Evolutionary conservation across 2,113 vertebrate species (phyloP).

Genomic region (Triplophysa rosa): DNA sequence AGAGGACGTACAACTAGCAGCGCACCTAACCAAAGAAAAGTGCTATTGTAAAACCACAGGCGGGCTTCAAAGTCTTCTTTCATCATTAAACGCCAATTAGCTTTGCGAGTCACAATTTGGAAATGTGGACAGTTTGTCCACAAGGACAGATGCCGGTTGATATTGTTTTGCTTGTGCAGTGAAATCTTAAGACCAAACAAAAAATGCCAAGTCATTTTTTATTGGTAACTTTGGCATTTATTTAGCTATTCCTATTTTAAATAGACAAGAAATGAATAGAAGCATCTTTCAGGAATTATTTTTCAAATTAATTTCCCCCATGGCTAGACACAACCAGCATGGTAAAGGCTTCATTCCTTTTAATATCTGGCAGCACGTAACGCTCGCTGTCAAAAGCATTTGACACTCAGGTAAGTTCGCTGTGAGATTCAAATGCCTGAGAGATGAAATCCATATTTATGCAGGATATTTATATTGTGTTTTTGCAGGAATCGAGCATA

Average conservation of each 20-base stretch:
- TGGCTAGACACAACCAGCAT: slow-evolving; percentile 37
- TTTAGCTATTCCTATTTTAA: slow-evolving; percentile 24
- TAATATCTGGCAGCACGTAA: slow-evolving; percentile 41
- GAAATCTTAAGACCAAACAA: neutral
- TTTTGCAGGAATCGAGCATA: slow-evolving; percentile 41
- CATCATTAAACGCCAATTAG: slow-evolving; percentile 17
- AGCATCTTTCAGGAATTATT: slow-evolving; percentile 23
- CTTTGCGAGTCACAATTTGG: neutral
- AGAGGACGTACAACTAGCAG: slow-evolving; percentile 10
- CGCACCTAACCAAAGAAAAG: slow-evolving; percentile 26
- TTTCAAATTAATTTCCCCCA: slow-evolving; percentile 41
- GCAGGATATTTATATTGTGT: slow-evolving; percentile 21
- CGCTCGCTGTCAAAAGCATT: slow-evolving; percentile 33
- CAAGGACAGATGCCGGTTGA: neutral
- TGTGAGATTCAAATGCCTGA: slow-evolving; percentile 40
- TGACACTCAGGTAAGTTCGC: slow-evolving; percentile 42
- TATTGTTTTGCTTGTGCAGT: neutral
- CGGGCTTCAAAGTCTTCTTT: slow-evolving; percentile 7
- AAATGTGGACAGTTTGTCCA: slow-evolving; percentile 3
- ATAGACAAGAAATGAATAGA: slow-evolving; percentile 10
- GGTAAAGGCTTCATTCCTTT: slow-evolving; percentile 47
- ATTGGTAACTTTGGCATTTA: neutral
- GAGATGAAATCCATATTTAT: slow-evolving; percentile 51
- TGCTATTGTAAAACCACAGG: slow-evolving; percentile 29
- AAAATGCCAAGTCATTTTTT: neutral